Base-by-base conservation (phyloP, 2,797 vertebrate species). In the Cyclopterus lumpus region DNA sequence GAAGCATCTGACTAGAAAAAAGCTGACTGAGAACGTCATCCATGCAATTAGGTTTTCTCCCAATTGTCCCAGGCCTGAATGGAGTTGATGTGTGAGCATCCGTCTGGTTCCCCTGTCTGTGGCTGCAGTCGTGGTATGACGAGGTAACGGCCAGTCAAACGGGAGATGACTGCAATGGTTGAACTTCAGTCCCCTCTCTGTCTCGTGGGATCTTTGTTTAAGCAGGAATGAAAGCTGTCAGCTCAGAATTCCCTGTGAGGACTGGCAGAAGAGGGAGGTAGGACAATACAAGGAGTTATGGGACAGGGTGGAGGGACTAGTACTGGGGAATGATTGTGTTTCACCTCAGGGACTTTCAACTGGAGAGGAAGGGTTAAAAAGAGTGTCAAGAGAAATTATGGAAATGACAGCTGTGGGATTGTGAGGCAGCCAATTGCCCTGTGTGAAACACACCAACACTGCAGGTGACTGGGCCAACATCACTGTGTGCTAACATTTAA, bases 261-360 rank as follows among this genome's bases (percentile, higher is more conserved):
- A 44, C 24, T 26, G n/a, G 67, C 32, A 48, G 53, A 36, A 66
- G 55, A 66, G 60, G 36, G 22, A 26, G 32, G 53, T 40, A 40
- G 53, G 67, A 34, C 9, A 8, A 22, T 34, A 66, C 26, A 30
- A 65, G 36, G 67, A 60, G 48, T 67, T 57, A 20, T 46, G 64
- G 73, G 53, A 60, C 30, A 16, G 54, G 68, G 55, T 38, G n/a
- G 59, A 55, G 59, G 28, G 64, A 61, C 15, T 36, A 26, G 51
- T 30, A 54, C 14, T 2, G 10, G 51, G 59, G 58, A 71, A 73
- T 58, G 18, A 71, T 71, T 55, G 58, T 62, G 40, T 55, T 64
- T 60, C 53, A 72, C 79, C 76, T 79, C 32, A 34, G 79, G 74
- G 73, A 74, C 48, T 65, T 73, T 75, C n/a, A 59, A 34, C 53